These are phyloP conservation scores for Leptosomus discolor DNA, from an alignment of 2,113 vertebrate genomes.

Conservation along the genomic window DNA sequence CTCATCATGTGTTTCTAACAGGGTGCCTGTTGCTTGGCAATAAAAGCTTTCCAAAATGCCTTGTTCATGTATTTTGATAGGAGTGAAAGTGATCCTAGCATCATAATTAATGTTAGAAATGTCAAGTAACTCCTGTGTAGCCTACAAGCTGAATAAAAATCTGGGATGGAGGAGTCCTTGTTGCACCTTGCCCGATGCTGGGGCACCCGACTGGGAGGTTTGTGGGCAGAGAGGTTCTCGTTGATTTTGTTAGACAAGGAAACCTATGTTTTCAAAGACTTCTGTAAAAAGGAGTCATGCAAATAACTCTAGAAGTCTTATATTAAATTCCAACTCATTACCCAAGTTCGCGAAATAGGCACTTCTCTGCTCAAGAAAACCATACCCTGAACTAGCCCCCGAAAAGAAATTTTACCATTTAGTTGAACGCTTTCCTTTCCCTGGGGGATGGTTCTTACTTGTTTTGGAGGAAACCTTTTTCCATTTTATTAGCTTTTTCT, in stretches of 20 bases:
- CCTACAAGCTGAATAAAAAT: neutral
- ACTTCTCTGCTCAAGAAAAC: neutral
- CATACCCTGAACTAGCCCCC: neutral
- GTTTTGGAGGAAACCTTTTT: neutral
- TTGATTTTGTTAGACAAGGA: neutral
- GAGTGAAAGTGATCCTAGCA: neutral
- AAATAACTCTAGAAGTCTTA: neutral
- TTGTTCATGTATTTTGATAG: neutral
- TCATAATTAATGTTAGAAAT: neutral
- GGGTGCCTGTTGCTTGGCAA: conserved; percentile 60
- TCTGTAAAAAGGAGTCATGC: neutral
- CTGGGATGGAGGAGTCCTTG: neutral
- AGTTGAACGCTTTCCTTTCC: neutral
- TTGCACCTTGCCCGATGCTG: neutral
- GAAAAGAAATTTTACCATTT: neutral
- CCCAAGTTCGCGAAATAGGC: neutral
- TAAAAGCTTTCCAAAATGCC: conserved; percentile 23
- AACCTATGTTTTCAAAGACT: neutral
- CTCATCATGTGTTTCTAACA: neutral
- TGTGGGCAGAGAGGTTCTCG: neutral
- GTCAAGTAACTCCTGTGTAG: neutral
- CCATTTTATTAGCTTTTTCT: neutral
- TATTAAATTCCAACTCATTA: neutral
- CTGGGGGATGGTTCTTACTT: neutral
- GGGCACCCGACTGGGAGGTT: neutral